phyloP scores from a whole-genome alignment of 2,797 vertebrate species.

The Scleropages formosus region DNA sequence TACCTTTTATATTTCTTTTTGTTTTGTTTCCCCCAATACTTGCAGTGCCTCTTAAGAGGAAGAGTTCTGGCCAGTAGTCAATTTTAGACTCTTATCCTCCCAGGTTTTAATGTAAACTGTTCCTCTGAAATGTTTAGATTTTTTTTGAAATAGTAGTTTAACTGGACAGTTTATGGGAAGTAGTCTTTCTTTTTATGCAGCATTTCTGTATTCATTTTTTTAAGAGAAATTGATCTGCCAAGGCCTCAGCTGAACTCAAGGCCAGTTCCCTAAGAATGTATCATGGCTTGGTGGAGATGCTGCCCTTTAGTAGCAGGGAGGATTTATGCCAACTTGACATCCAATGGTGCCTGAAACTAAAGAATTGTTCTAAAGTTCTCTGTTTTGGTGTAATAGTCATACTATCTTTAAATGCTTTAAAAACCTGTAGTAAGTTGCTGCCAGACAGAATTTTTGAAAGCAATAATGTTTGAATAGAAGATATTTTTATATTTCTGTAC shows the following conservation, averaged over 20 bases:
- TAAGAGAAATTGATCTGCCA: conserved; percentile 39
- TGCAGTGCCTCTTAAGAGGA: conserved; percentile 36
- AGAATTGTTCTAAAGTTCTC: conserved; percentile 64
- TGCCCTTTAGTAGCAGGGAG: conserved; percentile 39
- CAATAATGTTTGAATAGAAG: conserved; percentile 74
- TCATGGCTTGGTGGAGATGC: conserved; percentile 43
- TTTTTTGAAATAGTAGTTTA: background rate
- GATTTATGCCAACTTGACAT: conserved; percentile 54
- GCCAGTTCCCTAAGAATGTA: conserved; percentile 33
- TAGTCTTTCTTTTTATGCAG: conserved; percentile 23
- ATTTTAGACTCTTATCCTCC: background rate
- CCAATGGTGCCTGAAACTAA: conserved; percentile 75
- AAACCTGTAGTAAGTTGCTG: conserved; percentile 46
- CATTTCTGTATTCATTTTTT: background rate
- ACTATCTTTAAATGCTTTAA: conserved; percentile 69
- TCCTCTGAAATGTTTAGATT: conserved; percentile 14
- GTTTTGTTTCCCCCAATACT: conserved; percentile 33
- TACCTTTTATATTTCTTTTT: no score
- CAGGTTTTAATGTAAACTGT: conserved; percentile 1
- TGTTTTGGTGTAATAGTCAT: conserved; percentile 68
- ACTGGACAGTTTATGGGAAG: conserved; percentile 20
- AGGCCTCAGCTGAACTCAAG: conserved; percentile 38
- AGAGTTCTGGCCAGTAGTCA: conserved; percentile 27
- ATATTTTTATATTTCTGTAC: conserved; percentile 82
- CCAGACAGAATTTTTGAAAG: conserved; percentile 66